Conservation (phyloP, 2,113 vertebrate genomes). For the Colistium nudipinnis region DNA sequence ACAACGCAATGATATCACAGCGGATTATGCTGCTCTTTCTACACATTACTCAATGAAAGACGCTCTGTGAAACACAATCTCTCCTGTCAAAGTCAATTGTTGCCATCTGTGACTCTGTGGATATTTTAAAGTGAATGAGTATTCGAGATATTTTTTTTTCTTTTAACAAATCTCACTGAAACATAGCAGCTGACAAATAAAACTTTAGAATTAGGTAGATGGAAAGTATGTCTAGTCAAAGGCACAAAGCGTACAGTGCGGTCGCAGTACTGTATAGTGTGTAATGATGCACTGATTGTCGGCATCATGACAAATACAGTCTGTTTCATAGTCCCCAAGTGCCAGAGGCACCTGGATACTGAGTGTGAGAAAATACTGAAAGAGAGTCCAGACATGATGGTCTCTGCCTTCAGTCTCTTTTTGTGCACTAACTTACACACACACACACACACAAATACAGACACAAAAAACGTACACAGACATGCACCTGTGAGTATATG, state of each 20-base stretch:
- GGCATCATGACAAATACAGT: slow-evolving; percentile 54
- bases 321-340: slow-evolving; percentile 56
- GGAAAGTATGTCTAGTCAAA: slow-evolving; percentile 29
- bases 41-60: slow-evolving; percentile 55
- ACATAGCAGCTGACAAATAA: slow-evolving; percentile 16
- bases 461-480: background rate
- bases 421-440: slow-evolving; percentile 1
- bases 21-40: slow-evolving; percentile 42
- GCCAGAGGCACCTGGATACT: slow-evolving; percentile 57
- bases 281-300: slow-evolving; percentile 41
- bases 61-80: slow-evolving; percentile 55
- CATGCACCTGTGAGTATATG: slow-evolving; percentile 44
- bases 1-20: slow-evolving; percentile 69
- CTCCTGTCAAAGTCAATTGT: slow-evolving; percentile 58
- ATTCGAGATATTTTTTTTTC: slow-evolving; percentile 20
- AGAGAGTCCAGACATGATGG: slow-evolving; percentile 46
- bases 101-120: slow-evolving; percentile 40
- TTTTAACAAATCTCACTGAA: slow-evolving; percentile 23
- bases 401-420: slow-evolving; percentile 27
- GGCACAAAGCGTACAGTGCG: slow-evolving; percentile 21
- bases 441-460: slow-evolving; percentile 2
- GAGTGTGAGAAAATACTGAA: slow-evolving; percentile 62
- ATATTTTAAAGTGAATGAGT: slow-evolving; percentile 28
- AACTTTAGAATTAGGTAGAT: slow-evolving; percentile 18
- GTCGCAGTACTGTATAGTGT: background rate